These are phyloP conservation scores for Synergus japonicus DNA, from an alignment of 2,888 invertebrate genomes.

Conservation along the genomic window DNA sequence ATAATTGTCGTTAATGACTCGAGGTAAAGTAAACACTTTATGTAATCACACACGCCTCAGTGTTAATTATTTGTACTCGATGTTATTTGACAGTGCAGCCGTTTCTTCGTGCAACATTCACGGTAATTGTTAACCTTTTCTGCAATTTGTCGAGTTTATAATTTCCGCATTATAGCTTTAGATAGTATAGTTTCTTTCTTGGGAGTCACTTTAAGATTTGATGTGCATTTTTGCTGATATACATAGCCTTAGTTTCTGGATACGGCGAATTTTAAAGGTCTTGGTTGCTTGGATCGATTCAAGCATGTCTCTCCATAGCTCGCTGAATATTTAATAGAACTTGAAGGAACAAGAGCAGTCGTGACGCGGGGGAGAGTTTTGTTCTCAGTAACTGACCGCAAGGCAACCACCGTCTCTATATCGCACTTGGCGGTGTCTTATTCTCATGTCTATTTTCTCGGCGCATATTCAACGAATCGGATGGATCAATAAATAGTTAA, in stretches of 20 bases:
- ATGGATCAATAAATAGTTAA: constrained; percentile 37
- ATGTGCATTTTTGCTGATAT: constrained; percentile 33
- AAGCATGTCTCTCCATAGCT: constrained; percentile 14
- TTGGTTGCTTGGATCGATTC: constrained; percentile 25
- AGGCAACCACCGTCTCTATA: constrained; percentile 24
- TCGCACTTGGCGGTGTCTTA: constrained; percentile 27
- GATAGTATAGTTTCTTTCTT: constrained; percentile 40
- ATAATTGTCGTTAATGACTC: constrained; percentile 58
- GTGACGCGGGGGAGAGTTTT: constrained; percentile 26
- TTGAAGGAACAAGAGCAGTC: constrained; percentile 19
- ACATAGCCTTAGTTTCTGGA: constrained; percentile 34
- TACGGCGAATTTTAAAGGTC: not conserved
- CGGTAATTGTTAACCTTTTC: not conserved
- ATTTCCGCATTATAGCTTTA: constrained; percentile 52
- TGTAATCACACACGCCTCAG: constrained; percentile 58
- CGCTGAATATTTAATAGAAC: constrained; percentile 20
- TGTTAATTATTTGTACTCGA: constrained; percentile 45
- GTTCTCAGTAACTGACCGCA: constrained; percentile 28
- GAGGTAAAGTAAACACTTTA: constrained; percentile 57
- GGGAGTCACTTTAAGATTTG: not conserved
- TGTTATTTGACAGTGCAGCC: not conserved
- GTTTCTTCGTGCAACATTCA: not conserved
- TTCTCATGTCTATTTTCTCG: constrained; percentile 18
- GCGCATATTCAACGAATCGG: constrained; percentile 33
- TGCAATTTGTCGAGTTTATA: not conserved